Evolutionary conservation across 2,888 invertebrate species (phyloP), one percentile per base, ranked within the genome.

Genomic region (Nomada hirtipes): DNA sequence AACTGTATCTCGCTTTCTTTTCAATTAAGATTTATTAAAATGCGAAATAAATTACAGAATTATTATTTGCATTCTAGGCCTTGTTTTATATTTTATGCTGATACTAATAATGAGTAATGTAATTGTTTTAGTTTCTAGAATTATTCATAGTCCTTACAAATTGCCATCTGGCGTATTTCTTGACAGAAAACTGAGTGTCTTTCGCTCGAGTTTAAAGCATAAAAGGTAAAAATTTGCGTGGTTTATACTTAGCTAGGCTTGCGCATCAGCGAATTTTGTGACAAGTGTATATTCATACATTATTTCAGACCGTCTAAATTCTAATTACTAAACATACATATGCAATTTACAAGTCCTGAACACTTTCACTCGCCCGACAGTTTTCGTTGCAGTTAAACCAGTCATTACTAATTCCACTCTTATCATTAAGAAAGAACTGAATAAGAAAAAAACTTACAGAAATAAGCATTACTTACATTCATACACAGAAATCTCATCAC

Each of bases 231-330:
- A 77, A 73, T 73, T 73, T 71, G 78, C 78, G 26, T 71, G 60
- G 78, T 71, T 53, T 71, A 26, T 79, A 65, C 44, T 79, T 68
- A 76, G 71, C 84, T 76, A 70, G 67, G 83, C 77, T 67, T 84
- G 85, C 79, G 64, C 50, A 53, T 74, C 76, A 82, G 82, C 76
- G 50, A 68, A 63, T 61, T 44, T 78, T 18, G 29, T 60, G 20
- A 44, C 23, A 23, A 52, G 26, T 36, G 42, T 47, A 29, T 15
- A 61, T 13, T 63, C 44, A 20, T 20, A 13, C 10, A 3, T 76
- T 61, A 42, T n/a, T 18, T 70, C 9, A 47, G 47, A 26, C 36
- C 20, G 23, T 26, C 55, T 69, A 75, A 69, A 26, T 47, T 60
- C 53, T 67, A 71, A 72, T 50, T 15, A 36, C 59, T 63, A 64